Percentiles rank a stretch among this genome's conserved stretches.
Conservation (phyloP, 1,140 invertebrate genomes). For the Brachystomella parvula region DNA sequence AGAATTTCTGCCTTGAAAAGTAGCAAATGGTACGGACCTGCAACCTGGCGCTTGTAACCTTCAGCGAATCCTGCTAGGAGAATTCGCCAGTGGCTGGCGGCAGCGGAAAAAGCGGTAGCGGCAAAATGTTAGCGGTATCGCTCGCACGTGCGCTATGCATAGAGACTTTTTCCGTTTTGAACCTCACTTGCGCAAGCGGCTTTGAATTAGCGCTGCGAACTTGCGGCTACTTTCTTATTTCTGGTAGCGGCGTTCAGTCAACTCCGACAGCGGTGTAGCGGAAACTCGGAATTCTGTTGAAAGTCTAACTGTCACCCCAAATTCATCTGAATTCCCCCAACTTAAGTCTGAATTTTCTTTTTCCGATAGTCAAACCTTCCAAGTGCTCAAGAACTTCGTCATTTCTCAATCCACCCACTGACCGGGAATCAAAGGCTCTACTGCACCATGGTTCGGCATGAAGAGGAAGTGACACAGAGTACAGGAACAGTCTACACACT, state of each 20-base stretch:
- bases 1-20: no score
- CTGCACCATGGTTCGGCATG: constrained; percentile 92
- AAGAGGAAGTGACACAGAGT: constrained; percentile 56
- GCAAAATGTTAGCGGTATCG: no score
- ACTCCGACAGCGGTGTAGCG: not conserved
- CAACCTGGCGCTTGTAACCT: no score
- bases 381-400: constrained; percentile 68
- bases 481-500: constrained; percentile 82
- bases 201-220: no score
- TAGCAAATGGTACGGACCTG: no score
- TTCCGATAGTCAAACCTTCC: constrained; percentile 80
- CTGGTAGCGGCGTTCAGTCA: not conserved
- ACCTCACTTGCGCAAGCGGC: no score
- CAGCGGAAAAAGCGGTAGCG: no score
- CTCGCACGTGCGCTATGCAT: no score
- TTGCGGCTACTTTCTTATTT: no score
- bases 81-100: no score
- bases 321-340: not conserved
- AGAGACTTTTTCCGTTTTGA: no score
- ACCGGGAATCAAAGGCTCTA: constrained; percentile 72
- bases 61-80: no score
- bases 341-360: constrained; percentile 12
- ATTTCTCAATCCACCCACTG: constrained; percentile 88
- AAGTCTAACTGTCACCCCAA: not conserved
- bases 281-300: constrained; percentile 1